Percentiles rank a stretch among this genome's conserved stretches.
These are phyloP conservation scores for Nymphalis c-album DNA, from an alignment of 2,888 invertebrate genomes.

Conservation along the genomic window DNA sequence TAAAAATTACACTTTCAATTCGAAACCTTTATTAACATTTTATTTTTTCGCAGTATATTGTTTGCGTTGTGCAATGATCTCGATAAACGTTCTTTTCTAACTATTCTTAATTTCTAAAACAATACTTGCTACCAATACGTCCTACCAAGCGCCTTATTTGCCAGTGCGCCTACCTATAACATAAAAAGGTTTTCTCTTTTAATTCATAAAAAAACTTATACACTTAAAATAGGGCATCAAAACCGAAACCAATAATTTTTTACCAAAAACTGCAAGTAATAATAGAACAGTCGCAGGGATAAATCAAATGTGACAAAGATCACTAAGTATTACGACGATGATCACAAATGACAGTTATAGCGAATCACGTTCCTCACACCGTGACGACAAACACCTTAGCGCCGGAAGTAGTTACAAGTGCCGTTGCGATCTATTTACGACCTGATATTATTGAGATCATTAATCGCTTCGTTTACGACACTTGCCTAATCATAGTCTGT, in stretches of 20 bases:
- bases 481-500: constrained; percentile 30
- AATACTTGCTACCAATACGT: no score
- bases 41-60: no score
- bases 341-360: constrained; percentile 5
- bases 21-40: no score
- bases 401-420: constrained; percentile 42
- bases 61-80: no score
- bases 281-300: neutral
- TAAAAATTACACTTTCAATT: no score
- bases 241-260: neutral
- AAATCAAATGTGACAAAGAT: constrained; percentile 2
- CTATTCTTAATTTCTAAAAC: no score
- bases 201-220: no score
- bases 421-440: constrained; percentile 50
- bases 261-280: neutral
- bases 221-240: no score
- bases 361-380: constrained; percentile 21
- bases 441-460: constrained; percentile 45
- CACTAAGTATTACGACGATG: neutral
- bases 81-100: no score
- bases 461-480: constrained; percentile 65
- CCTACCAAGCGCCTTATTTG: no score
- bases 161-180: no score
- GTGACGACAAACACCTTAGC: constrained; percentile 44
- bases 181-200: no score